Evolutionary conservation across 2,888 invertebrate species (phyloP).

Genomic region (Folsomia candida): DNA sequence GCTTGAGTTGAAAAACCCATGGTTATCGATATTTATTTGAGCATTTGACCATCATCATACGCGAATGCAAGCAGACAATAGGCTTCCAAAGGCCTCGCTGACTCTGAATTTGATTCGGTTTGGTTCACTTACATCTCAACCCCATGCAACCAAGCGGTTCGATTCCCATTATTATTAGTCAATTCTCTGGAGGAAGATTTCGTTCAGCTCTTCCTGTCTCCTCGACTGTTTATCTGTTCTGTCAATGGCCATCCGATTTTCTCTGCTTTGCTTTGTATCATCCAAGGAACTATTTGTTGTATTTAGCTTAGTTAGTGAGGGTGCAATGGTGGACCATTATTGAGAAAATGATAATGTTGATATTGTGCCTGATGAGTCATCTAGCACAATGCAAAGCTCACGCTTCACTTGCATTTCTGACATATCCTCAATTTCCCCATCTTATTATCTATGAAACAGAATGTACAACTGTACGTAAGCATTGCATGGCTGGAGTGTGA

Average conservation of each 20-base stretch:
- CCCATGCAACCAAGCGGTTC: neutral
- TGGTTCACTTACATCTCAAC: neutral
- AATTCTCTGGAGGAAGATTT: neutral
- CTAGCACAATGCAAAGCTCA: neutral
- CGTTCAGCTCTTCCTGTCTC: neutral
- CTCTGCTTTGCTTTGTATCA: neutral
- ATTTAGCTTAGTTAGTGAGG: too few species aligned
- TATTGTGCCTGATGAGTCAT: neutral
- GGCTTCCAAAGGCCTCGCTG: neutral
- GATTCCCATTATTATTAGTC: neutral
- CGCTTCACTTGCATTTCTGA: neutral
- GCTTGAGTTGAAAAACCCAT: neutral
- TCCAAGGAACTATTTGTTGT: neutral
- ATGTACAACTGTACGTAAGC: too few species aligned
- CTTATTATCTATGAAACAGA: too few species aligned
- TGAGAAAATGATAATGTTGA: neutral
- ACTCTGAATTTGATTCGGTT: neutral
- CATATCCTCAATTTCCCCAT: too few species aligned
- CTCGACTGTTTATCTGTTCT: neutral
- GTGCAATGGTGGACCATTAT: neutral
- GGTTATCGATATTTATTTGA: neutral
- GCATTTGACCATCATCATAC: neutral
- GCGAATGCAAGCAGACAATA: too few species aligned
- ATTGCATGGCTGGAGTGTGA: too few species aligned
- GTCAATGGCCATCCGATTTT: neutral